These are phyloP conservation scores for Casuarius casuarius DNA, from an alignment of 2,113 vertebrate species.

Conservation along the genomic window DNA sequence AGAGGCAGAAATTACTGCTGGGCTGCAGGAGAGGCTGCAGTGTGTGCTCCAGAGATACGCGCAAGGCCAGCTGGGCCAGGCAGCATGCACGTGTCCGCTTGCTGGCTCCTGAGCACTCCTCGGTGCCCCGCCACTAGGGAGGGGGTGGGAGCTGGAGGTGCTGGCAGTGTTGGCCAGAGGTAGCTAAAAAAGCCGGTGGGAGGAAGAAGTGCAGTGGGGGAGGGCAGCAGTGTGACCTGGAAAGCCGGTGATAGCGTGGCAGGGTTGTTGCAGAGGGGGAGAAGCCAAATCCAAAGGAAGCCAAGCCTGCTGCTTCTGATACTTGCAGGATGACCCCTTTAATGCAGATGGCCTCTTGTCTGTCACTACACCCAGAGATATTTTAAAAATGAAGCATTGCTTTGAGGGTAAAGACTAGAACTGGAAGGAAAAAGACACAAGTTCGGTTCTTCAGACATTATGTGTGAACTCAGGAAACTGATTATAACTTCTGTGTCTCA, in stretches of 20 bases:
- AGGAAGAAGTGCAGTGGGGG: neutral
- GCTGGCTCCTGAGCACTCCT: neutral
- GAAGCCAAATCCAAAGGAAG: neutral
- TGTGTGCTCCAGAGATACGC: neutral
- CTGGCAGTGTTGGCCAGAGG: neutral
- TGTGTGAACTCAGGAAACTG: neutral
- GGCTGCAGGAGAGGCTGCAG: neutral
- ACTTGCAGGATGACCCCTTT: neutral
- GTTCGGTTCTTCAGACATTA: constrained; percentile 1
- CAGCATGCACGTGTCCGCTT: neutral
- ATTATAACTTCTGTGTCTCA: neutral
- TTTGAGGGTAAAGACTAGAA: neutral
- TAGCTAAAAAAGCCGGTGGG: accelerated
- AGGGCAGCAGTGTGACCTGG: neutral
- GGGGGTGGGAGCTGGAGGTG: neutral
- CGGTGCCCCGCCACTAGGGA: accelerated
- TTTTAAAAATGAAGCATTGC: neutral
- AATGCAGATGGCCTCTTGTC: neutral
- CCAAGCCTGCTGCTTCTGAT: neutral
- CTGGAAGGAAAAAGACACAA: neutral
- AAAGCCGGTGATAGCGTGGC: neutral
- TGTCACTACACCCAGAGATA: neutral
- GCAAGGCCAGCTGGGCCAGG: neutral
- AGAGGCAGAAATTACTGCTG: neutral
- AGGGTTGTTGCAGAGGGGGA: neutral